Base-by-base conservation (phyloP, 1,140 invertebrate genomes). In the Latrodectus geometricus region DNA sequence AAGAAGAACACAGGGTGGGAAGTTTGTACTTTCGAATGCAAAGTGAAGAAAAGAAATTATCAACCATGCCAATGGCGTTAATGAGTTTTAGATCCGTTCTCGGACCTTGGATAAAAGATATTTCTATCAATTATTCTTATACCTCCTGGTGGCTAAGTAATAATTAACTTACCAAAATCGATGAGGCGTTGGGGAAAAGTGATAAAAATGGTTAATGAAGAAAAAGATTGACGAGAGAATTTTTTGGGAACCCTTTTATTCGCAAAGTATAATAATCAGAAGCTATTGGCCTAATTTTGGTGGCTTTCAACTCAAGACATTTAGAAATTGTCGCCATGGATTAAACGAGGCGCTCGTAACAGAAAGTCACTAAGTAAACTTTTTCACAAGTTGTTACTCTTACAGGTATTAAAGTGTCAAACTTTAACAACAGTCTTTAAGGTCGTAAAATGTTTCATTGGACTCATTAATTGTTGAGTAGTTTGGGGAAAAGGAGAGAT, bases 131-230 rank as follows among this genome's bases (percentile, higher is more conserved):
- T 69, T 76, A 73, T 61, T 82, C 35, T 73, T 9, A 35, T 5
- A 14, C 54, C 12, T 23, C 21, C 54, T 66, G 73, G 35, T 50
- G 81, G 61, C n/a, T 21, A 35, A 73, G 69, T 82, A 82, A 61
- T 84, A 68, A 84, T 84, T 84, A 82, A 82, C 69, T 73, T 82
- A 82, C 52, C 56, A 50, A 72, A 82, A 21, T 82, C 70, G 52
- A 65, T 48, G n/a, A 17, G 61, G n/a, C 54, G 15, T 54, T 50
- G n/a, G 52, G 21, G 56, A 68, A 56, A 68, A 75, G 21, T 15
- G 78, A 81, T 81, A 81, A 76, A 84, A 61, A 84, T 75, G 52
- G 73, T 75, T 75, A 84, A 82, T 82, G 70, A 82, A 82, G 70
- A 82, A 80, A 80, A 66, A 70, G 61, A 80, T 9, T n/a, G 9